Percentiles rank a stretch among this genome's conserved stretches.
Evolutionary conservation across 2,113 vertebrate genomes (phyloP).

Genomic region (Psilopsiagon aymara): DNA sequence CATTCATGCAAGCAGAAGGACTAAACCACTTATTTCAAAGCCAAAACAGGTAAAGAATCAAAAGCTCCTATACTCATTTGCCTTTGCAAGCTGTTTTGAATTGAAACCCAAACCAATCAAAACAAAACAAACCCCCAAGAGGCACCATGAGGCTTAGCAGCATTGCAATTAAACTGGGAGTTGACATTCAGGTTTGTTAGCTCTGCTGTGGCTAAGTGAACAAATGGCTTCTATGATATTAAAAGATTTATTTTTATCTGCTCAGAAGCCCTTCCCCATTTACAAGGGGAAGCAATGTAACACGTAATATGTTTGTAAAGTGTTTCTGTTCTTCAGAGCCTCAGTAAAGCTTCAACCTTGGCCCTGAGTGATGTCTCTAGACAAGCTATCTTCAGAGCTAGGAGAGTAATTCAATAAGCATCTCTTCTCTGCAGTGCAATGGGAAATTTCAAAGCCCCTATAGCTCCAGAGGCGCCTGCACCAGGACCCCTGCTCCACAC

Average conservation of each 20-base stretch:
- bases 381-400: neutral
- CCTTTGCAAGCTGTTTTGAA: neutral
- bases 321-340: neutral
- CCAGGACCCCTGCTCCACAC: neutral
- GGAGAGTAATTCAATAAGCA: neutral
- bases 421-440: neutral
- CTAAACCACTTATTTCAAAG: neutral
- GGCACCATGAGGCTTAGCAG: neutral
- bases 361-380: neutral
- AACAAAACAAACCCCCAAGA: neutral
- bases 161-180: neutral
- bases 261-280: neutral
- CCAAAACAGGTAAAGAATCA: neutral
- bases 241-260: neutral
- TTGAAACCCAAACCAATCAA: neutral
- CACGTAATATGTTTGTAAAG: neutral
- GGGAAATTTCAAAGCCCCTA: neutral
- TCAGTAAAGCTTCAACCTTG: neutral
- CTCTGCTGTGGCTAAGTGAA: neutral
- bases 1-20: neutral
- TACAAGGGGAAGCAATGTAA: neutral
- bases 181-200: neutral
- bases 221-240: neutral
- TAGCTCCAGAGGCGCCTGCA: neutral
- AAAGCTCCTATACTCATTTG: neutral